Conservation (phyloP, 2,888 invertebrate species). For the Philereme transversata region DNA sequence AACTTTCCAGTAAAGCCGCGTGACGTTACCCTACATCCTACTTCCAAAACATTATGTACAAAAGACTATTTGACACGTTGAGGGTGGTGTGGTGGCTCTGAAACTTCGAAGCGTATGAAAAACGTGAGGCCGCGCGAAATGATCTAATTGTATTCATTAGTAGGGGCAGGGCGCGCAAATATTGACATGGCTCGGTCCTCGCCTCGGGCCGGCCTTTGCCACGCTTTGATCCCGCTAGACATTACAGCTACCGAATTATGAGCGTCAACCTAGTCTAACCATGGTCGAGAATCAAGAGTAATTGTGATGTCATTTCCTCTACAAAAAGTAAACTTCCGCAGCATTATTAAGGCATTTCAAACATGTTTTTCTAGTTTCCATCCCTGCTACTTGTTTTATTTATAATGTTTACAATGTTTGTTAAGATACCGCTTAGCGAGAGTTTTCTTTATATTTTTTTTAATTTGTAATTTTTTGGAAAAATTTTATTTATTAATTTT, state of each 20-base stretch:
- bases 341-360: too few species aligned
- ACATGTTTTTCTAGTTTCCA: too few species aligned
- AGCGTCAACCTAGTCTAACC: constrained; percentile 19
- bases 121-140: constrained; percentile 82
- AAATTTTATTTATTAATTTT: too few species aligned
- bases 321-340: too few species aligned
- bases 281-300: constrained; percentile 5
- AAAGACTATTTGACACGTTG: constrained; percentile 66
- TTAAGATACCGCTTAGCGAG: too few species aligned
- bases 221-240: constrained; percentile 40
- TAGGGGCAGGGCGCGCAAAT: constrained; percentile 78
- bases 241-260: constrained; percentile 35
- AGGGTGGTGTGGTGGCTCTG: constrained; percentile 41
- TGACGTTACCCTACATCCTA: constrained; percentile 4
- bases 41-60: constrained; percentile 50
- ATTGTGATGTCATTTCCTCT: background rate
- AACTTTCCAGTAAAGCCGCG: constrained; percentile 17
- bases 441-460: too few species aligned
- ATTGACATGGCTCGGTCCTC: constrained; percentile 70
- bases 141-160: constrained; percentile 85
- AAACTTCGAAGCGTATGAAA: constrained; percentile 74
- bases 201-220: constrained; percentile 51
- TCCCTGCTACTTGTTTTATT: too few species aligned
- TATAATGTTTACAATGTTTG: too few species aligned
- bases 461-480: too few species aligned